Evolutionary conservation across 2,113 vertebrate species (phyloP), one percentile per base, ranked within the genome.

Genomic region (Hylia prasina): DNA sequence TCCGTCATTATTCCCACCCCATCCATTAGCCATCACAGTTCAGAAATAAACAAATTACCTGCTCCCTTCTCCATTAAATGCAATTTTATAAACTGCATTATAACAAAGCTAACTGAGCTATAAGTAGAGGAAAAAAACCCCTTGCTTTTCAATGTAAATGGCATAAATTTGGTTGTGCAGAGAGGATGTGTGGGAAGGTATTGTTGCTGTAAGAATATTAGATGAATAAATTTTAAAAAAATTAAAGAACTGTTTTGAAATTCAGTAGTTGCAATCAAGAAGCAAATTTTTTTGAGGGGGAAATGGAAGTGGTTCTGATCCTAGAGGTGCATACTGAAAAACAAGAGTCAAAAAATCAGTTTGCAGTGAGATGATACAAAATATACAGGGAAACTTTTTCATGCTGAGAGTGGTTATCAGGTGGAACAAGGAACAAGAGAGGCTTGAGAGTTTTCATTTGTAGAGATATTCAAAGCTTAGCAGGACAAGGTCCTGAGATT

Each of bases 11-110:
- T 96, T 96, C 94, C 94, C 96, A 95, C 83, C 88, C 80, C 35
- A 93, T 97, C 95, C 95, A 95, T 96, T 96, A 96, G 93, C 93
- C 90, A 94, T 95, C 80, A 64, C 65, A 81, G 92, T 90, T 96
- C 94, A 96, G 96, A 96, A 97, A 94, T 96, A 96, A 97, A 97
- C 96, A 94, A 96, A 95, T 94, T 95, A 80, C 76, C 94, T 79
- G 66, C 80, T 93, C 85, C 51, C 80, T 83, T 95, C 96, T 94
- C 92, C 95, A 96, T 96, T 96, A 94, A 96, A 90, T 95, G 88
- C 94, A 95, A 96, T 97, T 97, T 95, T 89, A 80, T 93, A 96
- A 95, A 88, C 94, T 93, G 89, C 92, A 80, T 93, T 97, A 90
- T 94, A 94, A 95, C 90, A 94, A 91, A 94, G 69, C 88, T 94